Evolutionary conservation across 2,888 invertebrate genomes (phyloP), one percentile per base, ranked within the genome.

Genomic region (Eulithis prunata): DNA sequence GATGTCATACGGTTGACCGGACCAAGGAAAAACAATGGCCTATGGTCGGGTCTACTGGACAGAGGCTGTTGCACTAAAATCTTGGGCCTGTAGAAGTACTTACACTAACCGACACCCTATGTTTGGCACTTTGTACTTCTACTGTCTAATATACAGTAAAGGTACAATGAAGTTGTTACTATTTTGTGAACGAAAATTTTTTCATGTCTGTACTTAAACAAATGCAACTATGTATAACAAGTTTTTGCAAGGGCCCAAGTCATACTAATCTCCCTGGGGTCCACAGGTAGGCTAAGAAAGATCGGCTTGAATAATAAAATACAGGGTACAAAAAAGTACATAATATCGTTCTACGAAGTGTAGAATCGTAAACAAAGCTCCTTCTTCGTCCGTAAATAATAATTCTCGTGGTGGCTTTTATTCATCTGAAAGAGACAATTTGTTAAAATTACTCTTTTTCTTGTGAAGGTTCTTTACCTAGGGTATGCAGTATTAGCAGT

Each of bases 401-500:
- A 62, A 60, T 36, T 58, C 4, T 53, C 43, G 49, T 57, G 55
- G 53, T 41, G 41, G 57, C 21, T 58, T 52, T 53, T 52, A 55
- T 47, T 47, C 10, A 68, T 66, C 63, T 63, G 63, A 66, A 66
- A 63, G 41, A 66, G 51, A 63, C 45, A 66, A 65, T 49, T 49
- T 49, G n/a, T 57, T 53, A 57, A 45, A 58, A 36, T 51, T 41
- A 47, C 41, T 12, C 14, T 21, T 13, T 21, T 49, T 10, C 21
- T 49, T 11, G 4, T 4, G 6, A 5, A 32, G 21, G 21, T 47
- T 47, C 14, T 8, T 41, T 41, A 8, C 5, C 3, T 10, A 8
- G 41, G 41, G 8, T 41, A 41, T 41, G 41, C 8, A 38, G 1
- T 38, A 7, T 38, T 38, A 7, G 5, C 8, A 8, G 41, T 11